Percentiles rank a stretch among this genome's conserved stretches.
These are phyloP conservation scores for Trypoxylon attenuatum DNA, from an alignment of 2,888 invertebrate species.

Conservation along the genomic window DNA sequence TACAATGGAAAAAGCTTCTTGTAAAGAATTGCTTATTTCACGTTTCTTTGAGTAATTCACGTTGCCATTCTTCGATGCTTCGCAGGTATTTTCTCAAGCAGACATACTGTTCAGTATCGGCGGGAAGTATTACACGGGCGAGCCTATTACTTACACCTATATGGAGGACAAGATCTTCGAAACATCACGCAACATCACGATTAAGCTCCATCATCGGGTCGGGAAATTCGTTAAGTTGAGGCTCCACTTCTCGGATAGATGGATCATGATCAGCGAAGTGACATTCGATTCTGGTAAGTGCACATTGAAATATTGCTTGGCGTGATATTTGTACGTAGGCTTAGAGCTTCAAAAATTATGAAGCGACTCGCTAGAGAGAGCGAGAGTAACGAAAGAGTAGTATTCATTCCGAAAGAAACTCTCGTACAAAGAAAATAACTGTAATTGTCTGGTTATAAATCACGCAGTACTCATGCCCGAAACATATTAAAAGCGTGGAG, in stretches of 20 bases:
- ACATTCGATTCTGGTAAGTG: constrained; percentile 86
- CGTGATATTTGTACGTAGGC: too few species aligned
- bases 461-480: constrained; percentile 23
- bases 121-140: constrained; percentile 85
- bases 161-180: constrained; percentile 88
- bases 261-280: constrained; percentile 94
- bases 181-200: constrained; percentile 86
- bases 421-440: background rate
- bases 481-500: constrained; percentile 27
- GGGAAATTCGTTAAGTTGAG: constrained; percentile 87
- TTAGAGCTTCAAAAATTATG: too few species aligned
- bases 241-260: constrained; percentile 86
- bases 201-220: constrained; percentile 87
- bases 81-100: constrained; percentile 86
- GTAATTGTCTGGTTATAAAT: constrained; percentile 19
- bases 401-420: constrained; percentile 12
- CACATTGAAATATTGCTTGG: background rate
- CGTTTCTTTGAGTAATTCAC: background rate
- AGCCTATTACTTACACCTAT: constrained; percentile 84
- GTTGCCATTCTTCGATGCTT: constrained; percentile 27
- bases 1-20: background rate
- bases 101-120: constrained; percentile 88
- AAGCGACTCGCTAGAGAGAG: background rate
- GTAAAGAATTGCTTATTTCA: background rate
- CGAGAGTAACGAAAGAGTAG: background rate